Evolutionary conservation across 2,113 vertebrate species (phyloP).

Genomic region (Jacana jacana): DNA sequence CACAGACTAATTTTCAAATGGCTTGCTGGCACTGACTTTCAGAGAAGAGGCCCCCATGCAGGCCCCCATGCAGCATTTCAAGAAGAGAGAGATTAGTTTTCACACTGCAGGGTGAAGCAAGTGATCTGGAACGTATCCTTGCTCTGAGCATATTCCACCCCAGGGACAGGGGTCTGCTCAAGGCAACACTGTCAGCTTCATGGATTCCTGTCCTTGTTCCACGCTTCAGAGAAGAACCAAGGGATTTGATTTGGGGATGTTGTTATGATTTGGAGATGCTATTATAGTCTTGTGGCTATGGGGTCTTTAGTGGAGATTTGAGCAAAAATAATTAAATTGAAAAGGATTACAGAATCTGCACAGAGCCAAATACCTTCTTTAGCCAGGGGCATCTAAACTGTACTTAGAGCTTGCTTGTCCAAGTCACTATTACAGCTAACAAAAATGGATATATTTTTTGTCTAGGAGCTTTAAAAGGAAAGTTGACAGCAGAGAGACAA

Average conservation of each 20-base stretch:
- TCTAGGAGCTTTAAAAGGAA: slow-evolving; percentile 31
- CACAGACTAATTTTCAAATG: neutral
- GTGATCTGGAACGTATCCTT: neutral
- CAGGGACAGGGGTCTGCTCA: neutral
- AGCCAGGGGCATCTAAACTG: neutral
- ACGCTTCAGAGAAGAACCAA: neutral
- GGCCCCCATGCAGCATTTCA: neutral
- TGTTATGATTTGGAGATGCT: neutral
- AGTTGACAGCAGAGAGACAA: slow-evolving; percentile 6
- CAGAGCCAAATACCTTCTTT: neutral
- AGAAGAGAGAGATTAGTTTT: neutral
- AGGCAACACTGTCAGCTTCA: neutral
- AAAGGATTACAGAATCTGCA: slow-evolving; percentile 1
- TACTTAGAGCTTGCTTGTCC: neutral
- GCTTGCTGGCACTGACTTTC: neutral
- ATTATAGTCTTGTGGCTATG: neutral
- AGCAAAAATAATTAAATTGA: slow-evolving; percentile 1
- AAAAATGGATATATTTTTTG: slow-evolving; percentile 24
- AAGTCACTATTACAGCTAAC: neutral
- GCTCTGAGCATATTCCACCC: neutral
- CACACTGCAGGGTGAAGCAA: neutral
- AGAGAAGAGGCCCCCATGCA: neutral
- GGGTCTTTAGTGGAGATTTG: neutral
- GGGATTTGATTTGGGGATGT: neutral
- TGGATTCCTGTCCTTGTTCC: neutral